These are phyloP conservation scores for Conopomorpha cramerella DNA, from an alignment of 1,140 invertebrate genomes.

Conservation along the genomic window DNA sequence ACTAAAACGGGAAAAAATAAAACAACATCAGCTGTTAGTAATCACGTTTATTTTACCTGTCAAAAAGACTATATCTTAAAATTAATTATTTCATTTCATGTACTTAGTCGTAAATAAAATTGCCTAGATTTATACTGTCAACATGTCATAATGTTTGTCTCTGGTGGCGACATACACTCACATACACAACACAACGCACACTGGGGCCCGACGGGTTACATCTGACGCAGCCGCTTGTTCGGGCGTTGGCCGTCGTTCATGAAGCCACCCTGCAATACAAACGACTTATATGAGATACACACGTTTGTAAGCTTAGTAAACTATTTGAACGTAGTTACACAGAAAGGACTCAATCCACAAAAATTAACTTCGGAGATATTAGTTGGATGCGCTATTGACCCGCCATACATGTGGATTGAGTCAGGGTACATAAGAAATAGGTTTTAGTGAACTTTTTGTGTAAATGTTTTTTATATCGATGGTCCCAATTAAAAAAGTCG, in stretches of 20 bases:
- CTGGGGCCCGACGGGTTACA: slow-evolving; percentile 22
- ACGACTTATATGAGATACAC: too few relatives aligned
- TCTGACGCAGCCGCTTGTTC: slow-evolving; percentile 47
- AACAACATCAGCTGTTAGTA: slow-evolving; percentile 31
- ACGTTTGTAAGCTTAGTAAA: too few relatives aligned
- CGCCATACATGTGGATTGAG: too few relatives aligned
- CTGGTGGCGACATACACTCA: slow-evolving; percentile 31
- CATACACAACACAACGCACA: slow-evolving; percentile 18
- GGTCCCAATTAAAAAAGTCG: too few relatives aligned
- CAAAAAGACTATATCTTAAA: slow-evolving; percentile 52
- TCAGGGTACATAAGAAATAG: too few relatives aligned
- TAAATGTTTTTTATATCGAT: too few relatives aligned
- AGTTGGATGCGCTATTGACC: too few relatives aligned
- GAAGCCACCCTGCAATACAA: slow-evolving; percentile 42
- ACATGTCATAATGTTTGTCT: slow-evolving; percentile 31
- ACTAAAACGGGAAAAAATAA: too few relatives aligned
- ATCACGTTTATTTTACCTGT: slow-evolving; percentile 52
- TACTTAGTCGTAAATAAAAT: slow-evolving; percentile 60
- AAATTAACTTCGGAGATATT: too few relatives aligned
- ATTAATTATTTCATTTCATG: slow-evolving; percentile 35
- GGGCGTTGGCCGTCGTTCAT: slow-evolving; percentile 53
- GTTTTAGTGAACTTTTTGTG: too few relatives aligned
- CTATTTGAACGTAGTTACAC: too few relatives aligned
- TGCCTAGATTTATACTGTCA: slow-evolving; percentile 48
- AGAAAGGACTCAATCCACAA: too few relatives aligned